Base-by-base conservation (phyloP, 2,888 invertebrate genomes). In the Gonocerus acuteangulatus region DNA sequence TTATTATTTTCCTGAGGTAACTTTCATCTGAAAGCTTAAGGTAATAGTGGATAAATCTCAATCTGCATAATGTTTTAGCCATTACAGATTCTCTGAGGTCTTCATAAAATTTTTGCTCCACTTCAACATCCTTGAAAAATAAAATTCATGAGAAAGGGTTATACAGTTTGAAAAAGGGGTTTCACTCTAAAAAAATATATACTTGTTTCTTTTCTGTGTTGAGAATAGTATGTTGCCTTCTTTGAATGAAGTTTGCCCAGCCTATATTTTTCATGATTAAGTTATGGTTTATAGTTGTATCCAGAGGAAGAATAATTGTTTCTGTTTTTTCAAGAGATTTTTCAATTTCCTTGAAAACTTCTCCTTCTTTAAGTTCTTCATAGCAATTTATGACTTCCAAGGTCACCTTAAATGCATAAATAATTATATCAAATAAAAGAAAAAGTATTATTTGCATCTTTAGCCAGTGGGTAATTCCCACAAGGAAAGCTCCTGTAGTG, bases 321-420 rank as follows among this genome's bases (percentile, higher is more conserved):
- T 59, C 52, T 2, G 21, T 44, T 7, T 56, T 22, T 9, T 56
- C 39, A n/a, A 65, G 27, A 4, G 51, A 44, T 13, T 15, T n/a
- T 36, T 32, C 16, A 2, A 65, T 51, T 21, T 64, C 60, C 11
- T 11, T 23, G 39, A 61, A 60, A 9, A 64, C 52, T 64, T 65
- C 65, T 2, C 62, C 63, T 44, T 51, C 44, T 51, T 65, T 65
- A 32, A 65, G 59, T 19, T 42, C 59, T 45, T 66, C 66, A 34
- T 62, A 66, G 23, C 58, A 44, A 9, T 48, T 39, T 2, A 66
- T 66, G 7, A 66, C 54, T 23, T 62, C 51, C 44, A 58, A 21
- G n/a, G 66, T 66, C n/a, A 66, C 61, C 66, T 66, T 32, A 21
- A 60, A 61, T 16, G 2, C 1, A 47, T 11, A 42, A 4, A 36